phyloP scores from a whole-genome alignment of 2,888 invertebrate genomes.

The Fragum fragum region DNA sequence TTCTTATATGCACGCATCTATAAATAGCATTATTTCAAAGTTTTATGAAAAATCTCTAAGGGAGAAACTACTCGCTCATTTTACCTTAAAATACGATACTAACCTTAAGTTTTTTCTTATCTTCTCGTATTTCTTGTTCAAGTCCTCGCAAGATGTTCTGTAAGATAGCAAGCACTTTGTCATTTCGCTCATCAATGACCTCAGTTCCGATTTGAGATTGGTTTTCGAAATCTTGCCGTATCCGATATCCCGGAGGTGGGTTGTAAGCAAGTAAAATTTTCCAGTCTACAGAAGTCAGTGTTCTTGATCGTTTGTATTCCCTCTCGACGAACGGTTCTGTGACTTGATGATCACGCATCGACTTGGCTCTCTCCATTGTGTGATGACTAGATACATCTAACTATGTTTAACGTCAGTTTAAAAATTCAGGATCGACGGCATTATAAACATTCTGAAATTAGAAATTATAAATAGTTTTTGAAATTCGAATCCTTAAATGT shows the following conservation, averaged over 20 bases:
- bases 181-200: slow-evolving; percentile 29
- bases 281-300: slow-evolving; percentile 41
- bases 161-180: slow-evolving; percentile 51
- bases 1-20: no score
- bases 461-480: not conserved
- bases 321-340: not conserved
- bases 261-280: slow-evolving; percentile 38
- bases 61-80: no score
- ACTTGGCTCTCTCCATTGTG: not conserved
- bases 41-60: no score
- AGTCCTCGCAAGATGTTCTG: slow-evolving; percentile 55
- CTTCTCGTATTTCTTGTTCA: slow-evolving; percentile 52
- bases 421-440: no score
- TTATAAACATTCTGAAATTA: not conserved
- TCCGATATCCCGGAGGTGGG: slow-evolving; percentile 50
- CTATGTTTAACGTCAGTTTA: no score
- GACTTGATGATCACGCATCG: not conserved
- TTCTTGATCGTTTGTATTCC: slow-evolving; percentile 19
- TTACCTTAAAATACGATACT: no score
- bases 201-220: not conserved
- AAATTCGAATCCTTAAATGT: no score
- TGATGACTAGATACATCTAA: no score
- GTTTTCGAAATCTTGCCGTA: not conserved
- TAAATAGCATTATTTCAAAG: no score
- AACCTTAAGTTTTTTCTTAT: slow-evolving; percentile 46